Evolutionary conservation across 2,113 vertebrate genomes (phyloP).

Genomic region (Edolisoma coerulescens): DNA sequence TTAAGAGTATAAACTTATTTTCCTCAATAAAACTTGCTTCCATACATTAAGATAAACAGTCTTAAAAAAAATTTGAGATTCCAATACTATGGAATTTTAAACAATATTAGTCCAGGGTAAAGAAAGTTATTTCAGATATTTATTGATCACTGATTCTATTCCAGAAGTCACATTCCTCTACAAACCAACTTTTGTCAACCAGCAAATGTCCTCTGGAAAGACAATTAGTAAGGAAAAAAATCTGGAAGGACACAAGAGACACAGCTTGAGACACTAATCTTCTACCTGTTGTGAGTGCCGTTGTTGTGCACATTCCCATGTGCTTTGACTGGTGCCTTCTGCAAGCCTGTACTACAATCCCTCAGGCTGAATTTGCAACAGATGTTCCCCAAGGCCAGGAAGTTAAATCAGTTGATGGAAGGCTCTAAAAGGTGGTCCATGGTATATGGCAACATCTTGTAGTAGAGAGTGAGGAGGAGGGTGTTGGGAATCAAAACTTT

Average conservation of each 20-base stretch:
- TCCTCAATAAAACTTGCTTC: neutral
- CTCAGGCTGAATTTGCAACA: neutral
- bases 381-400: neutral
- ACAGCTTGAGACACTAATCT: neutral
- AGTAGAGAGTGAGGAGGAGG: neutral
- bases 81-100: neutral
- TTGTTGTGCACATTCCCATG: neutral
- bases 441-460: neutral
- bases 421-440: neutral
- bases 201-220: neutral
- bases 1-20: neutral
- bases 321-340: neutral
- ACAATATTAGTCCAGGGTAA: neutral
- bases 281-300: neutral
- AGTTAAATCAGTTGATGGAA: neutral
- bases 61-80: neutral
- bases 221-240: neutral
- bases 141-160: neutral
- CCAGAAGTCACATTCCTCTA: neutral
- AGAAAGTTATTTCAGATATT: neutral
- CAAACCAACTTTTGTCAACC: neutral
- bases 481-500: neutral
- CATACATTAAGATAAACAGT: neutral
- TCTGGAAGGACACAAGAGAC: neutral
- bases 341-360: rapidly evolving